A percentile compares a stretch with the other conserved stretches of the same genome.
Conservation (phyloP, 2,888 invertebrate genomes). For the Operophtera brumata region DNA sequence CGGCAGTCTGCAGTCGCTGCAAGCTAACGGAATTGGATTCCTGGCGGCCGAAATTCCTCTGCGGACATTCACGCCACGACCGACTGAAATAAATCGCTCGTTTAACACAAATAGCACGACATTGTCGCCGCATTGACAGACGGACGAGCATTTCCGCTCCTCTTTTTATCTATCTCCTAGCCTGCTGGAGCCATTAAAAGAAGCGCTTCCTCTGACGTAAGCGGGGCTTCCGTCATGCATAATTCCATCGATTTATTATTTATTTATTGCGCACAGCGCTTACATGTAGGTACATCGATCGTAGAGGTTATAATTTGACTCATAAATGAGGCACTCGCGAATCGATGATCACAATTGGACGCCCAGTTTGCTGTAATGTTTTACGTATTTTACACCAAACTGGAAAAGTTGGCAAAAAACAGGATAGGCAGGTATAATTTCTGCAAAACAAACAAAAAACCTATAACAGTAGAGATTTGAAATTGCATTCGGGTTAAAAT, state of each 20-base stretch:
- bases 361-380: conserved; percentile 7
- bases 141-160: conserved; percentile 73
- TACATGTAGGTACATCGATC: conserved; percentile 27
- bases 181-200: conserved; percentile 43
- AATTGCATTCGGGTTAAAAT: conserved; percentile 1
- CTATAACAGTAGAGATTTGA: neutral
- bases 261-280: conserved; percentile 35
- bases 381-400: neutral
- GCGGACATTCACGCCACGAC: conserved; percentile 77
- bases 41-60: conserved; percentile 75
- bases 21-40: conserved; percentile 75
- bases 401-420: too few species aligned
- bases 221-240: conserved; percentile 51
- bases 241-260: conserved; percentile 43
- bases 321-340: conserved; percentile 37
- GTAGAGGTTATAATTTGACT: conserved; percentile 56
- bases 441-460: neutral
- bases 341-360: conserved; percentile 35
- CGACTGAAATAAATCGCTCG: conserved; percentile 79
- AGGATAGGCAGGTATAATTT: neutral
- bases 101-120: conserved; percentile 78
- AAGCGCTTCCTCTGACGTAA: conserved; percentile 62
- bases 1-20: conserved; percentile 42
- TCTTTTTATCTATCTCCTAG: conserved; percentile 58
- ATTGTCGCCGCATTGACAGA: conserved; percentile 76